A percentile compares a stretch with the other conserved stretches of the same genome.
These are phyloP conservation scores for Lymantria dispar DNA, from an alignment of 2,888 invertebrate genomes.

Conservation along the genomic window DNA sequence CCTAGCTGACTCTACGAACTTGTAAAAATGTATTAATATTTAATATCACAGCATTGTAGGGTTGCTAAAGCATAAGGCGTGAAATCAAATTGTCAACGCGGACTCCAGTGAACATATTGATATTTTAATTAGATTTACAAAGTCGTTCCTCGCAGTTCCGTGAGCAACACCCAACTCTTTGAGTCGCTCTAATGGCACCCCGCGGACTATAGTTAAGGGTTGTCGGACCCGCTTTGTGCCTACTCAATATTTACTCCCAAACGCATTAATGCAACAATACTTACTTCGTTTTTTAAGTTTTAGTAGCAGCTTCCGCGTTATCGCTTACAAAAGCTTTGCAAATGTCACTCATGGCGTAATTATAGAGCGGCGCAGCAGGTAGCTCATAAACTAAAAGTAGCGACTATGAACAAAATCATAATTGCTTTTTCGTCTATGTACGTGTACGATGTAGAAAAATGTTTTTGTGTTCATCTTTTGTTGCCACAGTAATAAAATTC, in stretches of 20 bases:
- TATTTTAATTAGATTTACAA: conserved; percentile 83
- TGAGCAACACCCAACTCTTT: conserved; percentile 78
- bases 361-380: conserved; percentile 77
- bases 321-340: conserved; percentile 77
- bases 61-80: conserved; percentile 54
- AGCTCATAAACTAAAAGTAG: conserved; percentile 56
- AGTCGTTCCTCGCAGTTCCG: conserved; percentile 64
- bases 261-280: conserved; percentile 80
- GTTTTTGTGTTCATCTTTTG: conserved; percentile 54
- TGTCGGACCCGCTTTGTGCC: conserved; percentile 73
- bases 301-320: conserved; percentile 79
- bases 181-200: conserved; percentile 79
- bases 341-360: conserved; percentile 77
- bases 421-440: conserved; percentile 64
- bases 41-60: conserved; percentile 25
- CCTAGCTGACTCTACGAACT: not conserved
- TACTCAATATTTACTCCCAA: conserved; percentile 81
- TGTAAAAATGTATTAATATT: conserved; percentile 36
- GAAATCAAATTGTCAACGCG: conserved; percentile 79
- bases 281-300: conserved; percentile 79
- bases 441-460: conserved; percentile 48
- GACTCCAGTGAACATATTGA: conserved; percentile 77
- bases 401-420: conserved; percentile 59
- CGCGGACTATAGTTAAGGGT: conserved; percentile 77
- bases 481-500: conserved; percentile 46